Evolutionary conservation across 1,140 invertebrate genomes (phyloP).

Genomic region (Ostrea edulis): DNA sequence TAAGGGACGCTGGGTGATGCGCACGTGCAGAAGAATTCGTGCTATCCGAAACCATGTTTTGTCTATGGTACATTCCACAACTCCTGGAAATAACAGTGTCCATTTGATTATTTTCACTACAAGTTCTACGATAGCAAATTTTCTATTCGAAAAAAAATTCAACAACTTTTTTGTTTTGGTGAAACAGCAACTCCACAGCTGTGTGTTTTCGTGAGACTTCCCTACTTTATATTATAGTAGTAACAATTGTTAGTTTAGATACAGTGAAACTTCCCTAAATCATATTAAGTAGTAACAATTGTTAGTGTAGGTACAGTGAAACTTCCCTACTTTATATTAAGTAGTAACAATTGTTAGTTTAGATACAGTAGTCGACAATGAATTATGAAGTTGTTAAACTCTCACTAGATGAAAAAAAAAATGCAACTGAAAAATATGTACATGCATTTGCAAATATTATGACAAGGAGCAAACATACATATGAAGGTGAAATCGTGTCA

Average conservation of each 20-base stretch:
- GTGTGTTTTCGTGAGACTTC: background rate
- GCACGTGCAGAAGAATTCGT: background rate
- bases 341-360: background rate
- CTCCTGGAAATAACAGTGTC: background rate
- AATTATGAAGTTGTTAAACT: background rate
- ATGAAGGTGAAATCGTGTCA: too few relatives aligned
- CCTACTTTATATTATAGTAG: too few relatives aligned
- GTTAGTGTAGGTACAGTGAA: background rate
- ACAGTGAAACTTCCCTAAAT: background rate
- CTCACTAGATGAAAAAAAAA: too few relatives aligned
- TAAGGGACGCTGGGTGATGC: background rate
- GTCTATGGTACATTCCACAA: conserved; percentile 10
- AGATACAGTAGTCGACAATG: background rate
- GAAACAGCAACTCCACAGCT: background rate
- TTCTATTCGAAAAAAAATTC: background rate
- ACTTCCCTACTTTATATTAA: too few relatives aligned
- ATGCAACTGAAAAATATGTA: too few relatives aligned
- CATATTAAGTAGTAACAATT: background rate
- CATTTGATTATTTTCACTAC: background rate
- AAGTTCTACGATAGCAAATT: background rate
- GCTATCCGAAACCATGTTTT: conserved; percentile 11
- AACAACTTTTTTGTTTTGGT: too few relatives aligned
- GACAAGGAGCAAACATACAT: too few relatives aligned
- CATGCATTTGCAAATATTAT: too few relatives aligned
- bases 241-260: background rate